phyloP scores from a whole-genome alignment of 2,888 invertebrate species.

The Chrysolina americana region DNA sequence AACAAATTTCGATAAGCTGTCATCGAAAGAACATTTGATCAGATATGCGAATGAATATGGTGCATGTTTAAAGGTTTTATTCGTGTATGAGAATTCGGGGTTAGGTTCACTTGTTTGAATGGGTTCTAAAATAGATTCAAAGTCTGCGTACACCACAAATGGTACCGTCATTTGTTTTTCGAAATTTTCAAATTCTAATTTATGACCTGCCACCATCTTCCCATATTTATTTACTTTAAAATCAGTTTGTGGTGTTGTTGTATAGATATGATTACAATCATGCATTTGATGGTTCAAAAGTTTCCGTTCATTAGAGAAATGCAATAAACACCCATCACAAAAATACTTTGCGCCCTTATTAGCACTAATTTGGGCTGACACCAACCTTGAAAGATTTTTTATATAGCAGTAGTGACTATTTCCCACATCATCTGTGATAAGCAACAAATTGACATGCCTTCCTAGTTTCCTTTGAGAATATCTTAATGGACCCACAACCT shows the following conservation, averaged over 20 bases:
- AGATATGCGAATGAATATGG: not conserved
- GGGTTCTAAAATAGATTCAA: constrained; percentile 39
- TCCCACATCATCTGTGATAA: no score
- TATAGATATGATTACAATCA: constrained; percentile 27
- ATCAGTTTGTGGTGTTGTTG: no score
- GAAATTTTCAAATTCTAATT: constrained; percentile 49
- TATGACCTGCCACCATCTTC: constrained; percentile 35
- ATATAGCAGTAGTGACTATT: constrained; percentile 41
- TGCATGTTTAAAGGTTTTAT: not conserved
- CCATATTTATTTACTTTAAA: constrained; percentile 23
- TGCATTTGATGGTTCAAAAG: not conserved
- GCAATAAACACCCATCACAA: constrained; percentile 43
- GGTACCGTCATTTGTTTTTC: constrained; percentile 44
- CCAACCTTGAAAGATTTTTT: constrained; percentile 42
- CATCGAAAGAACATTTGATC: constrained; percentile 10
- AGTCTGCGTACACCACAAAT: constrained; percentile 50
- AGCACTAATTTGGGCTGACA: constrained; percentile 32
- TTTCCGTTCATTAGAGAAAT: not conserved
- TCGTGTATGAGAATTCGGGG: not conserved
- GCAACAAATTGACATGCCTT: no score
- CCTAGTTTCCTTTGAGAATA: no score
- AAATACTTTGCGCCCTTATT: constrained; percentile 41
- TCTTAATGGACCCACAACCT: constrained; percentile 13
- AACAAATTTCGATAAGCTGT: constrained; percentile 1
- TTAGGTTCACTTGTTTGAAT: not conserved